Base-by-base conservation (phyloP, 2,888 invertebrate species). In the Lomographa bimaculata region DNA sequence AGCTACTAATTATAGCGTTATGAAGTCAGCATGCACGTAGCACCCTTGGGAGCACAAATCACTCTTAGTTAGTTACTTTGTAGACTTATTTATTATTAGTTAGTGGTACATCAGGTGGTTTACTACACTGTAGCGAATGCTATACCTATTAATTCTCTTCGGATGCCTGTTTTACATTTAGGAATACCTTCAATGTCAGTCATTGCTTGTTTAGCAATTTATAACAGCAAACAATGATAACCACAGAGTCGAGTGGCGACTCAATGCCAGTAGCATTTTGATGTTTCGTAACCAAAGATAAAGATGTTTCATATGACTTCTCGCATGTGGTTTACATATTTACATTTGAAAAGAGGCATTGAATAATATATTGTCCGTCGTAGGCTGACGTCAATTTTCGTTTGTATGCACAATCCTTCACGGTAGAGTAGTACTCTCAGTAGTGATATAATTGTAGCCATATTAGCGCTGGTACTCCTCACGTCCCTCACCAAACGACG, bases 21-120 rank as follows among this genome's bases (percentile, higher is more conserved):
- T 75, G 71, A 74, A 74, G 61, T 76, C 66, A 79, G 84, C 84
- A 83, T 84, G 83, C 78, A 71, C 64, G 70, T 80, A 82, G 67
- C 57, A 68, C 67, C 60, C 60, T 65, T 75, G 75, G 73, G 70
- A 71, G 69, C 64, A 71, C 70, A 68, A 71, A 69, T 69, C 73
- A 76, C 65, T 72, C 46, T 65, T 78, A 70, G 70, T 64, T 71
- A 59, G 71, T 57, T 66, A 75, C 70, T 67, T 58, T 71, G 78
- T 81, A 78, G 71, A 75, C 50, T 56, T 38, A 47, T 35, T 47
- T 54, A 60, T 47, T 54, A 60, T 66, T 71, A 71, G 62, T 53
- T 66, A 59, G 60, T 63, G 48, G 66, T 64, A 62, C 53, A 57
- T 60, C 56, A 50, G 57, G 55, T 57, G 50, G 58, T 60, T 52